A percentile compares a stretch with the other conserved stretches of the same genome.
Evolutionary conservation across 2,113 vertebrate genomes (phyloP).

Genomic region (Lophura nycthemera): DNA sequence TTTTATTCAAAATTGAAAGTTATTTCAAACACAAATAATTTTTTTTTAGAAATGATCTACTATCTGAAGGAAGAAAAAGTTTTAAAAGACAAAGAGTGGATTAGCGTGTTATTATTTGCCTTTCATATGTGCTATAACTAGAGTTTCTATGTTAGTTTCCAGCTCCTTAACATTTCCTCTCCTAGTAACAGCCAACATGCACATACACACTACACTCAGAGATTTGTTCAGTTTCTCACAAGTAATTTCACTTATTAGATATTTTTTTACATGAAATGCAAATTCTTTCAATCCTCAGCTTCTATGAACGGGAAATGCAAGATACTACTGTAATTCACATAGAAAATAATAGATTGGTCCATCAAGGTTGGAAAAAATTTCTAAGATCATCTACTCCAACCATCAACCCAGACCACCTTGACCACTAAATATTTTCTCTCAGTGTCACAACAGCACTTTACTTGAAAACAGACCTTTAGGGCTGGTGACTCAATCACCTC

Average conservation of each 20-base stretch:
- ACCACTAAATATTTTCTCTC: no score
- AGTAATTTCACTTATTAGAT: neutral
- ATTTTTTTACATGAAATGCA: neutral
- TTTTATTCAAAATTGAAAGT: neutral
- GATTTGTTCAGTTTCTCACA: neutral
- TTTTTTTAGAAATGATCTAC: neutral
- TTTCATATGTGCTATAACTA: neutral
- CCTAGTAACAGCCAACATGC: neutral
- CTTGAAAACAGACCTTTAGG: no score
- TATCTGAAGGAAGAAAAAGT: neutral
- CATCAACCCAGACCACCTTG: no score
- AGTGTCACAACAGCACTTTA: no score
- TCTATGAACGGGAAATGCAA: neutral
- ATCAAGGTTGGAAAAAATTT: no score
- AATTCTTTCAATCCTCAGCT: neutral
- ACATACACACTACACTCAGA: neutral
- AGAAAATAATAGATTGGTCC: no score
- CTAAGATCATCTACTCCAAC: no score
- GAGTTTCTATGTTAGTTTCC: neutral
- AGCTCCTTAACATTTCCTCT: neutral
- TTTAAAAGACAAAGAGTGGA: neutral
- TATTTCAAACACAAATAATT: neutral
- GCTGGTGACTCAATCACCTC: no score
- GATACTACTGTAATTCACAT: accelerated
- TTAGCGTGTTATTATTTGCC: neutral